phyloP scores from a whole-genome alignment of 2,113 vertebrate genomes.

The Symphodus melops region DNA sequence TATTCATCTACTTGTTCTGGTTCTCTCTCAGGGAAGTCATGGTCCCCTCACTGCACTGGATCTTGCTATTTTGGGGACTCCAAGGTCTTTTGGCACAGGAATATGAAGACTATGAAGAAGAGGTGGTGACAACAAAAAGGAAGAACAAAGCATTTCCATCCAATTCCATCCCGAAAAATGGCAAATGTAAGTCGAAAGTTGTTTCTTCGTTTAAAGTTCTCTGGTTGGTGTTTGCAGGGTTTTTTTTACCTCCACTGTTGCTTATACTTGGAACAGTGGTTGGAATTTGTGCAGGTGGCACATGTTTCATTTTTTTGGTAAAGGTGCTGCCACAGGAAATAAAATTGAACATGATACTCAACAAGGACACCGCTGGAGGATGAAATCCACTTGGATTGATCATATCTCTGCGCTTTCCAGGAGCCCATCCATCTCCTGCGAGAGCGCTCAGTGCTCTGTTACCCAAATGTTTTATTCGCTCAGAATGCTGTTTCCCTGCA shows the following conservation, averaged over 20 bases:
- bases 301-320: slow-evolving; percentile 10
- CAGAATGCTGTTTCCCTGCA: slow-evolving; percentile 57
- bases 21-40: slow-evolving; percentile 50
- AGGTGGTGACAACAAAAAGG: slow-evolving; percentile 68
- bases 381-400: slow-evolving; percentile 51
- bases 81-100: slow-evolving; percentile 82
- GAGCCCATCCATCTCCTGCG: slow-evolving; percentile 66
- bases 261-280: background rate
- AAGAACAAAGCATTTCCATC: slow-evolving; percentile 77
- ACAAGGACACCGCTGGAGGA: slow-evolving; percentile 61
- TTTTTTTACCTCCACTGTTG: background rate
- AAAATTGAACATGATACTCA: slow-evolving; percentile 52
- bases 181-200: slow-evolving; percentile 64
- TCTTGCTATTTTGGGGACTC: slow-evolving; percentile 83
- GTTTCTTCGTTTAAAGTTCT: background rate
- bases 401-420: slow-evolving; percentile 45
- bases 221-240: background rate
- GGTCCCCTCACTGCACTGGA: slow-evolving; percentile 73
- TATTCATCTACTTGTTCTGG: slow-evolving; percentile 10
- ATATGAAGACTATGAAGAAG: slow-evolving; percentile 77
- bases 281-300: slow-evolving; percentile 34
- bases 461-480: slow-evolving; percentile 70
- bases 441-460: slow-evolving; percentile 54
- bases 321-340: slow-evolving; percentile 23
- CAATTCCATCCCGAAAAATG: slow-evolving; percentile 77